Percentiles rank a stretch among this genome's conserved stretches.
These are phyloP conservation scores for Drosophila paulistorum DNA, from an alignment of 1,140 invertebrate species.

Conservation along the genomic window DNA sequence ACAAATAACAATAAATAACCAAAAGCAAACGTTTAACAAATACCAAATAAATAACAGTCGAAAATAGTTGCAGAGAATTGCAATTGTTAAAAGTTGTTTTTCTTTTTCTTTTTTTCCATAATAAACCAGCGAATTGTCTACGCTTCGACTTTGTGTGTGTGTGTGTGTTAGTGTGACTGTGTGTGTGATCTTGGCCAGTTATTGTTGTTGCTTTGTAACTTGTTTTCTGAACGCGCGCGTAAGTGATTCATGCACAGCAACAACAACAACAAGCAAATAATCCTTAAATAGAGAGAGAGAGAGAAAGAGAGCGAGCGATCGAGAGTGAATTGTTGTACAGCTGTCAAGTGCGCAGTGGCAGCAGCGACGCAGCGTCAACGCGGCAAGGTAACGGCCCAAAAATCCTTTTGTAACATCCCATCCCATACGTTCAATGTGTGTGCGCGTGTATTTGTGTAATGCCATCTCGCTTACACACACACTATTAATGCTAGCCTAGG, in stretches of 20 bases:
- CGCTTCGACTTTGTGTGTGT: slow-evolving; percentile 52
- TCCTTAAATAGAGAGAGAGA: slow-evolving; percentile 30
- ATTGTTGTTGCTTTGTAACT: slow-evolving; percentile 58
- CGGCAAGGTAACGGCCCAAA: slow-evolving; percentile 14
- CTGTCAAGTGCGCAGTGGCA: slow-evolving; percentile 58
- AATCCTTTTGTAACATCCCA: too few species aligned
- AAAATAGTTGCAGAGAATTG: slow-evolving; percentile 1
- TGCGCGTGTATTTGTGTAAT: too few species aligned
- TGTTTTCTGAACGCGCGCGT: slow-evolving; percentile 69
- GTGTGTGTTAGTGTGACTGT: not conserved
- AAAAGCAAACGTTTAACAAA: slow-evolving; percentile 6
- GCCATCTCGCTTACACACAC: too few species aligned
- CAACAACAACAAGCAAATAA: slow-evolving; percentile 34
- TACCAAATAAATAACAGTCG: not conserved
- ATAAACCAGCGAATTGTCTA: slow-evolving; percentile 19
- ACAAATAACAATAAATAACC: not conserved
- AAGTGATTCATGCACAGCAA: slow-evolving; percentile 64
- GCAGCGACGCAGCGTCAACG: not conserved
- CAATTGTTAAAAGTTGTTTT: slow-evolving; percentile 15
- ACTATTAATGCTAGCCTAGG: too few species aligned
- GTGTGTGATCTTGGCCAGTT: slow-evolving; percentile 67
- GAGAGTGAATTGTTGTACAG: slow-evolving; percentile 54
- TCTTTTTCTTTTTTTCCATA: not conserved
- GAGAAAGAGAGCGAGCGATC: slow-evolving; percentile 32
- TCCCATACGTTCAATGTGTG: too few species aligned